These are phyloP conservation scores for Neolamprologus sp. DNA, from an alignment of 2,113 vertebrate species.

Conservation along the genomic window DNA sequence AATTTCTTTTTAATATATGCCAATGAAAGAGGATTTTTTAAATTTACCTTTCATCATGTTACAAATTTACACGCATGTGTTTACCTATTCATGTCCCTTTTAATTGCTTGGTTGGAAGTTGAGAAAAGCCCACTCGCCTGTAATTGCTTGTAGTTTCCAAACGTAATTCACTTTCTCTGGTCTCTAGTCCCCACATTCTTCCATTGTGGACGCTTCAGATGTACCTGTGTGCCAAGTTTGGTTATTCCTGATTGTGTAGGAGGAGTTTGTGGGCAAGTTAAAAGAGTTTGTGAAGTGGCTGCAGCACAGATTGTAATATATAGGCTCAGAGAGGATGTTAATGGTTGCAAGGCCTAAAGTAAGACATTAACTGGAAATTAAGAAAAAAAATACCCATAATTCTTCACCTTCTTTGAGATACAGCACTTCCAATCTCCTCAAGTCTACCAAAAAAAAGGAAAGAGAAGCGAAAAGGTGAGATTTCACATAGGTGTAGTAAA, in stretches of 20 bases:
- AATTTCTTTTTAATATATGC: background rate
- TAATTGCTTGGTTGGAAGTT: background rate
- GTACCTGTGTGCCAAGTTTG: background rate
- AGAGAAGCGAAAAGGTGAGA: background rate
- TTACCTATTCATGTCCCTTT: background rate
- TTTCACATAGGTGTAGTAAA: background rate
- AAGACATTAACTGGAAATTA: background rate
- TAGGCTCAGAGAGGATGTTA: background rate
- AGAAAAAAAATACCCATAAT: background rate
- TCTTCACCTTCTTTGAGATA: background rate
- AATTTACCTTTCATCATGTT: background rate
- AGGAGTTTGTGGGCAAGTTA: background rate
- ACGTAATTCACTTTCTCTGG: background rate
- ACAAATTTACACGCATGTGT: background rate
- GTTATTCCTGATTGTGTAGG: background rate
- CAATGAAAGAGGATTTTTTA: background rate
- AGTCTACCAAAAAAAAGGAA: background rate
- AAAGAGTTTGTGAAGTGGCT: background rate
- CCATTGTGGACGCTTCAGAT: background rate
- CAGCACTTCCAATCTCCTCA: background rate
- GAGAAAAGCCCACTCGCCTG: background rate
- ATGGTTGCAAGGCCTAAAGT: background rate
- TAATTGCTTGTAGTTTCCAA: background rate
- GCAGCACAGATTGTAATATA: background rate
- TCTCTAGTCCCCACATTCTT: background rate